These are phyloP conservation scores for Ornithoptera alexandrae DNA, from an alignment of 2,888 invertebrate genomes.

Conservation along the genomic window DNA sequence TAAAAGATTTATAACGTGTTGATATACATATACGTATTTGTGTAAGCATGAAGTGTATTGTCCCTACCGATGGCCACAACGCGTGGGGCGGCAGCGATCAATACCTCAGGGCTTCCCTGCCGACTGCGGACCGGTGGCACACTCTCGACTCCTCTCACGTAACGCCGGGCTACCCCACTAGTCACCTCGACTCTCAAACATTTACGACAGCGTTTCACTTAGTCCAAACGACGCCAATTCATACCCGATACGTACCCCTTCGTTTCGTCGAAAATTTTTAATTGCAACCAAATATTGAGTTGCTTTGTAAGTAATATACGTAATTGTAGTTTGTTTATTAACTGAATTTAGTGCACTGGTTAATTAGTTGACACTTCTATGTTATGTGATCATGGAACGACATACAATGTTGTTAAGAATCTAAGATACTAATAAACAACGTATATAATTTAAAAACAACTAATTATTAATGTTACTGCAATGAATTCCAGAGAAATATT, in stretches of 20 bases:
- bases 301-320: neutral
- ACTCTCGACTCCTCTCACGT: slow-evolving; percentile 47
- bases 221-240: slow-evolving; percentile 10
- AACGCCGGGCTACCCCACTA: slow-evolving; percentile 42
- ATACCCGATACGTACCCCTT: slow-evolving; percentile 1
- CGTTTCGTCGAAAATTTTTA: slow-evolving; percentile 12
- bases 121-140: slow-evolving; percentile 47
- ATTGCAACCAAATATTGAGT: slow-evolving; percentile 19
- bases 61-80: slow-evolving; percentile 62
- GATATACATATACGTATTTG: slow-evolving; percentile 5
- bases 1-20: neutral
- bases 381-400: neutral
- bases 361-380: neutral
- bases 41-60: slow-evolving; percentile 44
- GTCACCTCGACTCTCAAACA: slow-evolving; percentile 36
- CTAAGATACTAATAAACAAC: neutral
- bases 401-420: neutral
- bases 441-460: neutral
- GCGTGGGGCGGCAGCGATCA: slow-evolving; percentile 70
- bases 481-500: neutral
- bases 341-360: neutral
- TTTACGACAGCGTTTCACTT: slow-evolving; percentile 1
- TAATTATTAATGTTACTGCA: neutral
- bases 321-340: neutral
- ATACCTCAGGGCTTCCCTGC: slow-evolving; percentile 73